Base-by-base conservation (phyloP, 2,797 vertebrate species). In the Sebastiscus tertius region DNA sequence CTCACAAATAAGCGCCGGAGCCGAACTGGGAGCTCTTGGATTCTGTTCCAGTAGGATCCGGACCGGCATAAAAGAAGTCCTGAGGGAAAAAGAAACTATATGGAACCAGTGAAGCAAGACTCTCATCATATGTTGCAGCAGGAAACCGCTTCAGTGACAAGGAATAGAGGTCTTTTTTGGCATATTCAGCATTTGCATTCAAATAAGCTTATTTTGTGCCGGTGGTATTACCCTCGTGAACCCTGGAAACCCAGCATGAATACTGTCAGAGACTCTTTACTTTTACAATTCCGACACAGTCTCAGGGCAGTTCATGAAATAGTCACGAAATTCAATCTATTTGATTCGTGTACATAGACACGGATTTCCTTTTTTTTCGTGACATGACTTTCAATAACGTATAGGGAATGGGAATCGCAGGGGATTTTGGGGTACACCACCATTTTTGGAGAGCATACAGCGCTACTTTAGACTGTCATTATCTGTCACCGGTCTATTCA, bases 1-100 rank as follows among this genome's bases (percentile, higher is more conserved):
- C 79, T 80, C 75, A 86, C 74, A 85, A 80, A 77, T 74, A 82
- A 79, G 54, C 55, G 24, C 54, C 68, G 62, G 69, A 72, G 58
- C 69, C 27, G 11, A 76, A 67, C 56, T 36, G 36, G 73, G 65
- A 77, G 75, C 52, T 72, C 26, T 79, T 61, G 46, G 63, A 77
- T 67, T 77, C 13, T 61, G 72, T 83, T 80, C 79, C 72, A 81
- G 72, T 31, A 52, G 55, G 31, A 81, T 67, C 63, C 82, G 65
- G 64, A 68, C 63, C 82, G 65, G 64, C 71, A 69, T 27, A 10
- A 24, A 56, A 63, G 1, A 60, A 49, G 6, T 42, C n/a, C 34
- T 73, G 22, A 52, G 49, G 8, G 18, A n/a, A 52, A 52, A 66
- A 78, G 59, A 84, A 33, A 9, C 42, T 42, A 81, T 59, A 77